Conservation (phyloP, 2,888 invertebrate genomes). For the Eupithecia dodoneata region DNA sequence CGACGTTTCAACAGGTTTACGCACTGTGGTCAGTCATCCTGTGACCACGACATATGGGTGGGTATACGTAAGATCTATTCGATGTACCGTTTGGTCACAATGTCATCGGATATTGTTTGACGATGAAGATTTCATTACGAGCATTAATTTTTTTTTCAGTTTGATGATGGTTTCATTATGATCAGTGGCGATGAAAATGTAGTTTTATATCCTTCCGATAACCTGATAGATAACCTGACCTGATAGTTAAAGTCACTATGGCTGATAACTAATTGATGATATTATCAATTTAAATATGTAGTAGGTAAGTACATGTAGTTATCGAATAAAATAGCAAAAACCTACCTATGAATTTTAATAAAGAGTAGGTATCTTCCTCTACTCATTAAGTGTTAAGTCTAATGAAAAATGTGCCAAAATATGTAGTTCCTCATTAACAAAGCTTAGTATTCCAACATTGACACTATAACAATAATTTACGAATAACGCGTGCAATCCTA, state of each 20-base stretch:
- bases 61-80: neutral
- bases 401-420: neutral
- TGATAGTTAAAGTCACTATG: neutral
- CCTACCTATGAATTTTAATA: neutral
- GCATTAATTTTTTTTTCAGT: no score
- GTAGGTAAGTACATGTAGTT: neutral
- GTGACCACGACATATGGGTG: no score
- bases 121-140: no score
- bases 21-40: no score
- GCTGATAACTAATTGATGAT: no score
- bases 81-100: neutral
- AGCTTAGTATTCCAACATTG: neutral
- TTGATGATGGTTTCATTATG: no score
- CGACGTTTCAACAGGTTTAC: no score
- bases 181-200: neutral
- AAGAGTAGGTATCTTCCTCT: no score
- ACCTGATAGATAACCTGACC: neutral
- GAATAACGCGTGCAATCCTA: neutral
- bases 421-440: neutral
- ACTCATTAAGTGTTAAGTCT: neutral
- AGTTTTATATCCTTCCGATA: no score
- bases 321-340: neutral
- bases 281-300: neutral
- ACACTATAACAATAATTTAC: constrained; percentile 8
- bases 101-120: neutral